These are phyloP conservation scores for Hybognathus amarus DNA, from an alignment of 2,797 vertebrate species.

Conservation along the genomic window DNA sequence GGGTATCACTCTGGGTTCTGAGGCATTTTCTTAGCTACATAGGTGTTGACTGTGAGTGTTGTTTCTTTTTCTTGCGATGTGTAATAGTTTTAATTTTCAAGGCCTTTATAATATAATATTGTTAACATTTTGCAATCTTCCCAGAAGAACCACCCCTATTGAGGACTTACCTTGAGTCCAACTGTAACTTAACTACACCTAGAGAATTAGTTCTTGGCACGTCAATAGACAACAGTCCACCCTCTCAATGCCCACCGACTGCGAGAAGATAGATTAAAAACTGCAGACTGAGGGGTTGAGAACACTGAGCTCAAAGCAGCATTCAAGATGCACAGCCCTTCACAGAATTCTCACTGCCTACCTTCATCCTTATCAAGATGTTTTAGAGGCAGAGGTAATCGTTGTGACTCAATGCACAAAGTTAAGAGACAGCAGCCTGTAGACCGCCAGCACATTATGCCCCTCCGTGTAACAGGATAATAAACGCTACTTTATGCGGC, in stretches of 20 bases:
- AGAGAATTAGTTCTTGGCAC: conserved; percentile 7
- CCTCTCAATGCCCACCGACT: conserved; percentile 8
- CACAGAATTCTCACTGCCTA: conserved; percentile 46
- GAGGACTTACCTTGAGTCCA: background rate
- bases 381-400: conserved; percentile 86
- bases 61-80: background rate
- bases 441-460: conserved; percentile 82
- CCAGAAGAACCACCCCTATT: conserved; percentile 13
- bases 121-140: background rate
- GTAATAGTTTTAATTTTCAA: background rate
- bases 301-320: conserved; percentile 27
- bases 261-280: conserved; percentile 25
- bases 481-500: conserved; percentile 89
- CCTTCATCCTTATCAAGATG: conserved; percentile 86
- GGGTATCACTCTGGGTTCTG: conserved; percentile 40
- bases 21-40: conserved; percentile 20
- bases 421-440: conserved; percentile 77
- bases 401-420: conserved; percentile 86
- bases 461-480: conserved; percentile 91
- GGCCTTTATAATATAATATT: background rate
- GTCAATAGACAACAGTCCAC: conserved; percentile 11
- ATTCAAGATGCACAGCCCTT: conserved; percentile 46
- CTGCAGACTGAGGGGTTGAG: conserved; percentile 1
- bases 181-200: conserved; percentile 11
- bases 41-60: background rate